A percentile compares a stretch with the other conserved stretches of the same genome.
Conservation (phyloP, 2,888 invertebrate species). For the Yponomeuta cagnagella region DNA sequence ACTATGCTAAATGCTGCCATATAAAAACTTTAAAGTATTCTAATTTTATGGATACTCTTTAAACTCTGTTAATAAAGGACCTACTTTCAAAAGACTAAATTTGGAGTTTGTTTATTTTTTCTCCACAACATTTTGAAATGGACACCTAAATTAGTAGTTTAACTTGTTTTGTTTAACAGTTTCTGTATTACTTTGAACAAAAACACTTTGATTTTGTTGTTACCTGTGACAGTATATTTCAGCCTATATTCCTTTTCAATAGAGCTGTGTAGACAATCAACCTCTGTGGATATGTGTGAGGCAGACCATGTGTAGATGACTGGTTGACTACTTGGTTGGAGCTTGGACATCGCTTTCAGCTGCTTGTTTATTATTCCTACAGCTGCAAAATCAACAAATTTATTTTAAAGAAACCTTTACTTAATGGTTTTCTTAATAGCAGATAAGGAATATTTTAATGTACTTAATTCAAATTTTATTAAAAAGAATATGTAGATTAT, state of each 20-base stretch:
- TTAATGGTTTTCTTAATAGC: not conserved
- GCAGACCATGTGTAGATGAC: slow-evolving; percentile 58
- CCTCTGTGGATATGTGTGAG: slow-evolving; percentile 40
- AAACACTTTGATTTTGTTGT: not conserved
- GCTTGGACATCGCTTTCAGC: slow-evolving; percentile 43
- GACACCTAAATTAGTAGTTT: no score
- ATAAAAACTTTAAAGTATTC: no score
- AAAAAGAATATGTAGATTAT: no score
- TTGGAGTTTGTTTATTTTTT: no score
- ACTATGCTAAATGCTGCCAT: no score
- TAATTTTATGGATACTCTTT: no score
- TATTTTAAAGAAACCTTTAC: not conserved
- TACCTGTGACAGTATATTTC: slow-evolving; percentile 52
- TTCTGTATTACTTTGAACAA: no score
- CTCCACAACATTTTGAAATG: no score
- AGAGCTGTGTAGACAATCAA: slow-evolving; percentile 33
- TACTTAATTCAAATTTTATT: no score
- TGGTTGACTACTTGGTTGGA: slow-evolving; percentile 43
- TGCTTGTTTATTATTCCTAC: slow-evolving; percentile 42
- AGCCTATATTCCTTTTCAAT: slow-evolving; percentile 45
- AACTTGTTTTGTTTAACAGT: no score
- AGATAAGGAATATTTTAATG: not conserved
- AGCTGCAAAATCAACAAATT: slow-evolving; percentile 34
- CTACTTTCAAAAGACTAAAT: no score
- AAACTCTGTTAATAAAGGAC: no score